Base-by-base conservation (phyloP, 2,797 vertebrate genomes). In the Cetoscarus ocellatus region DNA sequence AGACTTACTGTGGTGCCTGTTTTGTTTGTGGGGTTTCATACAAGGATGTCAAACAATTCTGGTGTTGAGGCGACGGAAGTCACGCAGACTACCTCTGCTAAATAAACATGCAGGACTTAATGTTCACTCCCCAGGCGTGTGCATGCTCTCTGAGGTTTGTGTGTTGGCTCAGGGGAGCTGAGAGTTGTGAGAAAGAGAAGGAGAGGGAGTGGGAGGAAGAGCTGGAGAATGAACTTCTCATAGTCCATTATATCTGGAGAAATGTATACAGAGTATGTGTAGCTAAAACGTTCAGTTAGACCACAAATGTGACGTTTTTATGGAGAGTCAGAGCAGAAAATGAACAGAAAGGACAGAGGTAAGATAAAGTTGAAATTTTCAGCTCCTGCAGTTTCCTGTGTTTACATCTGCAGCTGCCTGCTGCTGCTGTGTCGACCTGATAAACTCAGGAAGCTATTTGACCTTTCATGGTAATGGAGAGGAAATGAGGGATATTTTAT, bases 401-500 rank as follows among this genome's bases (percentile, higher is more conserved):
- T 88, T 91, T 87, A 82, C 43, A 47, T 80, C 49, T 57, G 27
- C 0, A 53, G 56, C 75, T 65, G 70, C 52, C 12, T 43, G 52
- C 70, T 54, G 52, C 47, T 8, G 49, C 52, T 70, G 48, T 61
- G 10, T 45, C 19, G 45, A 62, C 36, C 47, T 60, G 58, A 64
- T 80, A 59, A 67, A 77, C 35, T 2, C 0, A 52, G 47, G 60
- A 58, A 65, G 75, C 65, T 63, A 45, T 64, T 19, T 82, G 72
- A 88, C 78, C 83, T 87, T 85, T 84, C 34, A 82, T 42, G 77
- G 67, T 60, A 75, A 85, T 19, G 35, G 67, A 84, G 73, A 67
- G 15, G 42, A 36, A 73, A 34, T n/a, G 40, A 56, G 54, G n/a
- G 47, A n/a, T 38, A 34, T 77, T 48, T 75, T 54, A 27, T 63